These are phyloP conservation scores for Poeciliopsis gracilis DNA, from an alignment of 2,797 vertebrate genomes.

Conservation along the genomic window DNA sequence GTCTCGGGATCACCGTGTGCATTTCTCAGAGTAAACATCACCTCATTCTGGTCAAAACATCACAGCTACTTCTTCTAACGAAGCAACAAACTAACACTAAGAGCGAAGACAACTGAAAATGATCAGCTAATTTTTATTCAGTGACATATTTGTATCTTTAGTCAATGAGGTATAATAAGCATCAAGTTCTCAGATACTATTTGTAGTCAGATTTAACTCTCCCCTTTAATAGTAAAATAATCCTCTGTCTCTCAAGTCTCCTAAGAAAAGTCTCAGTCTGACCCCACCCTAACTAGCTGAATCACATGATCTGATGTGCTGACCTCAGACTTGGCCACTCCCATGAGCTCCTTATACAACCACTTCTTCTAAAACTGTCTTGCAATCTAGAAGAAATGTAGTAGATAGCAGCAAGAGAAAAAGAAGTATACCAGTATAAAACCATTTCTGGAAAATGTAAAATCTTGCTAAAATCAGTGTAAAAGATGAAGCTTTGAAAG, in stretches of 20 bases:
- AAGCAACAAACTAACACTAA: slow-evolving; percentile 15
- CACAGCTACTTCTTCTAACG: slow-evolving; percentile 37
- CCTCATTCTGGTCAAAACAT: slow-evolving; percentile 58
- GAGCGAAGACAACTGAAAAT: background rate
- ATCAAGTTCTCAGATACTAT: slow-evolving; percentile 23
- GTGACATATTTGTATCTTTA: slow-evolving; percentile 2
- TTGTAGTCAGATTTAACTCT: slow-evolving; percentile 42
- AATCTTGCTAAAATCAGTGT: slow-evolving; percentile 15
- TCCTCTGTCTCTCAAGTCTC: slow-evolving; percentile 48
- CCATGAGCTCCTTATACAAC: slow-evolving; percentile 61
- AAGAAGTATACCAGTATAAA: slow-evolving; percentile 5
- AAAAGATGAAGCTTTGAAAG: background rate
- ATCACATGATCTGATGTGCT: slow-evolving; percentile 67
- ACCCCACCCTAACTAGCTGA: slow-evolving; percentile 64
- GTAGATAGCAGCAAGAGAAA: slow-evolving; percentile 3
- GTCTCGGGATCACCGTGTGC: slow-evolving; percentile 28
- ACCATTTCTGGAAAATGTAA: slow-evolving; percentile 9
- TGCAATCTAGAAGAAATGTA: slow-evolving; percentile 15
- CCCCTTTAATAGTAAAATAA: slow-evolving; percentile 42
- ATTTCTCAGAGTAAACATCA: slow-evolving; percentile 54
- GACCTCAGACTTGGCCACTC: slow-evolving; percentile 68
- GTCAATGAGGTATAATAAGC: slow-evolving; percentile 20
- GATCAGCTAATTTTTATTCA: slow-evolving; percentile 19
- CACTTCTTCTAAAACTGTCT: slow-evolving; percentile 34
- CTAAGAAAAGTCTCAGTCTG: slow-evolving; percentile 62